These are phyloP conservation scores for Enteromius unitaeniatus DNA, from an alignment of 2,797 vertebrate genomes.

Conservation along the genomic window DNA sequence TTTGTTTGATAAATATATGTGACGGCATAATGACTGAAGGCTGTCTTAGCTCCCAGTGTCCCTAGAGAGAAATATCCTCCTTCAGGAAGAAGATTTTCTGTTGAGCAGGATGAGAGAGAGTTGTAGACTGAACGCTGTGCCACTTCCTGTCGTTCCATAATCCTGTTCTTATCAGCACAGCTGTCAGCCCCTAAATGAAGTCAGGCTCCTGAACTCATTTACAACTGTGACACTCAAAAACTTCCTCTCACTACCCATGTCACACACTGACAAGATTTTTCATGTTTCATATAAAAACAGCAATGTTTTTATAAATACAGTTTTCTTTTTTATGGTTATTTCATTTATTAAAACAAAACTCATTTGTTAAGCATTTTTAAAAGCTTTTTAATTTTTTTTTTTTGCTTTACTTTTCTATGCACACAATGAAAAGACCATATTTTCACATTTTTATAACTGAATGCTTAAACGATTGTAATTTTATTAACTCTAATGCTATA, in stretches of 20 bases:
- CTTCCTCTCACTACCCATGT: slow-evolving; percentile 54
- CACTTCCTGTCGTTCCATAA: slow-evolving; percentile 55
- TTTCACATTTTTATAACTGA: background rate
- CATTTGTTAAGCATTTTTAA: background rate
- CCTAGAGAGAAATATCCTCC: slow-evolving; percentile 23
- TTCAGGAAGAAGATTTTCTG: slow-evolving; percentile 35
- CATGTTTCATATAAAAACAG: background rate
- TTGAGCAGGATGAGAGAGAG: slow-evolving; percentile 12
- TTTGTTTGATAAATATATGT: background rate
- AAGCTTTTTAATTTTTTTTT: background rate
- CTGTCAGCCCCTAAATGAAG: slow-evolving; percentile 71
- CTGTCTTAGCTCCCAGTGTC: background rate
- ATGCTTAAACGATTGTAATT: accelerated
- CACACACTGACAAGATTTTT: background rate
- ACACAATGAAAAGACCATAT: background rate
- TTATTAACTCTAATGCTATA: background rate
- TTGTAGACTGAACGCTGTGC: slow-evolving; percentile 26
- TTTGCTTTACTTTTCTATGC: background rate
- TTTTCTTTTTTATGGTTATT: background rate
- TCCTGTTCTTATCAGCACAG: slow-evolving; percentile 65
- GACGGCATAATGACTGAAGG: background rate
- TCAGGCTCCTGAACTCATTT: slow-evolving; percentile 69
- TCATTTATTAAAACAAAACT: background rate
- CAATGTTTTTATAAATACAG: background rate
- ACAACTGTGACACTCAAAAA: slow-evolving; percentile 64